A percentile compares a stretch with the other conserved stretches of the same genome.
Evolutionary conservation across 2,113 vertebrate species (phyloP).

Genomic region (Nannospalax galili): DNA sequence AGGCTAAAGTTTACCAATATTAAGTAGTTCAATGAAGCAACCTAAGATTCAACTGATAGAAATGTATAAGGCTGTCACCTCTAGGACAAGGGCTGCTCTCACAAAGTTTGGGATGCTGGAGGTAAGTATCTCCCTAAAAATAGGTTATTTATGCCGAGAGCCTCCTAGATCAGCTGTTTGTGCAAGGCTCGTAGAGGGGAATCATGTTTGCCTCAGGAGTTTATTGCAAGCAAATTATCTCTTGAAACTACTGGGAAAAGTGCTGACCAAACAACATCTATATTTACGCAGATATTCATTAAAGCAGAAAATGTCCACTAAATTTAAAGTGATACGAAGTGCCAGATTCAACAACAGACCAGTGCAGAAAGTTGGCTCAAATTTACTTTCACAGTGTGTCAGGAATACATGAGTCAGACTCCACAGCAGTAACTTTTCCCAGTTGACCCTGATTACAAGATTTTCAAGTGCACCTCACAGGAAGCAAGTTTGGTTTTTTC

Average conservation of each 20-base stretch:
- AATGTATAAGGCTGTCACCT: neutral
- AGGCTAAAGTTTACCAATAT: neutral
- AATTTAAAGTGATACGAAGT: constrained; percentile 44
- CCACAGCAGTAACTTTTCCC: neutral
- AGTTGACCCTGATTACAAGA: neutral
- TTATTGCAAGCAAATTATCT: constrained; percentile 60
- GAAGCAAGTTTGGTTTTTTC: neutral
- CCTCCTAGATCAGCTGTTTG: constrained; percentile 53
- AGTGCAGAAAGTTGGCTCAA: neutral
- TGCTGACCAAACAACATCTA: constrained; percentile 67
- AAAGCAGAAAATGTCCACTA: constrained; percentile 63
- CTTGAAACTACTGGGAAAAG: constrained; percentile 57
- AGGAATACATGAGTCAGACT: neutral
- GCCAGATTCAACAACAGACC: constrained; percentile 38
- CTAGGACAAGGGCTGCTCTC: neutral
- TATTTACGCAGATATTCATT: constrained; percentile 58
- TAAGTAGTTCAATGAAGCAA: neutral
- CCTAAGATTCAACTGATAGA: neutral
- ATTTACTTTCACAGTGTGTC: neutral
- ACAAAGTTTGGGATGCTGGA: neutral
- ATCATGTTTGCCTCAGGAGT: constrained; percentile 57
- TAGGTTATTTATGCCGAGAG: constrained; percentile 14
- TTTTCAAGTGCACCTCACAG: neutral
- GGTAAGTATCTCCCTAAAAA: constrained; percentile 4
- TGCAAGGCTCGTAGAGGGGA: constrained; percentile 7